Evolutionary conservation across 2,797 vertebrate genomes (phyloP).

Genomic region (Tiaroga cobitis): DNA sequence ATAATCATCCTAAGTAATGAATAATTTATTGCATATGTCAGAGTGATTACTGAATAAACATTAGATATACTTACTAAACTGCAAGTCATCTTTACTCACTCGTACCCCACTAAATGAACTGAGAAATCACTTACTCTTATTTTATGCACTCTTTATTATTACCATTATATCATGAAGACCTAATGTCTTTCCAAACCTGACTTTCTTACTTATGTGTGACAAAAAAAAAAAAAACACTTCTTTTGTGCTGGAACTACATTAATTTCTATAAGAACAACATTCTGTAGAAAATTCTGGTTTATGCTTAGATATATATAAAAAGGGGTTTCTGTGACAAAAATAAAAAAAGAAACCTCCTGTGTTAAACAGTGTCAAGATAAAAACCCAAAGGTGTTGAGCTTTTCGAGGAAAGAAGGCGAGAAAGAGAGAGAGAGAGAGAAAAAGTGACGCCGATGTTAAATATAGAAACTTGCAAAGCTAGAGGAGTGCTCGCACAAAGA

Average conservation of each 20-base stretch:
- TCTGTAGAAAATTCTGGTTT: not conserved
- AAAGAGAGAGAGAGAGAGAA: constrained; percentile 23
- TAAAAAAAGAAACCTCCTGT: constrained; percentile 9
- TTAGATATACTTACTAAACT: not conserved
- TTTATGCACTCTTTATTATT: not conserved
- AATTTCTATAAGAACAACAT: not conserved
- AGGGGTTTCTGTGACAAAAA: constrained; percentile 22
- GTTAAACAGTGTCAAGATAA: constrained; percentile 31
- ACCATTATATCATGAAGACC: not conserved
- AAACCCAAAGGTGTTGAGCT: constrained; percentile 34
- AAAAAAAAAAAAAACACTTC: not conserved
- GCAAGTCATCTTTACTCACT: not conserved
- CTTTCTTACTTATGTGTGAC: not conserved
- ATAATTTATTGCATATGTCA: not conserved
- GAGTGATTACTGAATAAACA: not conserved
- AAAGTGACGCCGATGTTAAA: constrained; percentile 68
- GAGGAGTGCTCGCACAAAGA: constrained; percentile 61
- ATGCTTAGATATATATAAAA: not conserved
- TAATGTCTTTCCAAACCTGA: not conserved
- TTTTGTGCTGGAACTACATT: not conserved
- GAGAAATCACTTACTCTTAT: not conserved
- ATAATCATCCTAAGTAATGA: not conserved
- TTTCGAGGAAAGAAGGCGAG: constrained; percentile 16
- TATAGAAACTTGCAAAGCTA: constrained; percentile 72
- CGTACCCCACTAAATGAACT: not conserved